Evolutionary conservation across 1,140 invertebrate genomes (phyloP), one percentile per base, ranked within the genome.

Genomic region (Cyclina sinensis): DNA sequence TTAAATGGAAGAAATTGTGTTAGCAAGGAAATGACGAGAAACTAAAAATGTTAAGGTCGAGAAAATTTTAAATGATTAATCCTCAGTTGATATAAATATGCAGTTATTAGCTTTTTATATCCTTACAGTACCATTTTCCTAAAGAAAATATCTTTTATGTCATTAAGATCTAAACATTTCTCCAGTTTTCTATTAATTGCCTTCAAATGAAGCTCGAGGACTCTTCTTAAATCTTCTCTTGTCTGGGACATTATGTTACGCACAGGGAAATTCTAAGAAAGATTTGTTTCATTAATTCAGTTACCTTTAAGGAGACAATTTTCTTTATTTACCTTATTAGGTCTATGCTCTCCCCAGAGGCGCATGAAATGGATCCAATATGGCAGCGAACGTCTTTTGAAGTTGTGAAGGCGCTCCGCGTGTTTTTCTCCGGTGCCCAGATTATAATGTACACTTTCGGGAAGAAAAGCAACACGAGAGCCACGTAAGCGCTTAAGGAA

Each of bases 361-460:
- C 90, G 86, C 91, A 92, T 18, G 92, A 92, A 43, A 92, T 92
- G 3, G 94, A 95, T 32, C 97, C 98, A 91, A 98, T 97, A 95
- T 98, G 97, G 94, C 97, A 98, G 59, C 98, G 95, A 30, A 98
- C 97, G 37, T 97, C 97, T 94, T 97, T 98, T 54, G 97, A 94
- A 21, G 95, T 97, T 0, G 97, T 98, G 95, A 98, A 98, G 80
- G 97, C 96, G 4, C 97, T 97, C 59, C 98, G 95, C 90, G 97
- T 97, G 95, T 98, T 98, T 91, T 97, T 97, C 94, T 98, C 97
- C 0, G 98, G 97, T 83, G 97, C 96, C 82, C 97, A 96, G 12
- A 98, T 92, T 80, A 98, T 98, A 86, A 98, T 97, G 94, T 98
- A 98, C 1, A 98, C 93, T 96, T 98, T 98, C 0, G 97, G 98